Conservation (phyloP, 1,140 invertebrate species). For the Rhynchophorus ferrugineus region DNA sequence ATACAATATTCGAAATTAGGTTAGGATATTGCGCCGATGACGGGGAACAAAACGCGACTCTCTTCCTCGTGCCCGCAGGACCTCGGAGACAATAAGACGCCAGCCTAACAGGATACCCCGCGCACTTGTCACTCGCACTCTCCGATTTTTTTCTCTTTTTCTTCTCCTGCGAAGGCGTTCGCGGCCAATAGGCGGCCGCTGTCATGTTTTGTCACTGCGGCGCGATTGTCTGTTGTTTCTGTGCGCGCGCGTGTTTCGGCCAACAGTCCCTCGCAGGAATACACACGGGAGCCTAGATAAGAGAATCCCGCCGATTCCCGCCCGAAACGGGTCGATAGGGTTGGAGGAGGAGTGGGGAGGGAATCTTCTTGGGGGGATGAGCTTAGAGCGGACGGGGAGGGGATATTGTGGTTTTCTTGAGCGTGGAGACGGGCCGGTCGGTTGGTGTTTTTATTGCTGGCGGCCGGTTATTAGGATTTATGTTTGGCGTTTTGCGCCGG, state of each 20-base stretch:
- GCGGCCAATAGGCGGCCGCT: conserved; percentile 36
- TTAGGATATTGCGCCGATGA: no score
- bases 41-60: neutral
- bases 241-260: conserved; percentile 14
- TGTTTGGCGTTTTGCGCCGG: neutral
- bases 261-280: conserved; percentile 17
- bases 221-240: conserved; percentile 33
- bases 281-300: conserved; percentile 19
- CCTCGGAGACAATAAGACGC: conserved; percentile 30
- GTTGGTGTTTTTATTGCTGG: neutral
- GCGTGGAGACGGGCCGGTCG: neutral
- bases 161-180: conserved; percentile 22
- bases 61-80: conserved; percentile 10
- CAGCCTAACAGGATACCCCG: conserved; percentile 18
- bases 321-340: conserved; percentile 23
- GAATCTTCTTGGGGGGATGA: conserved; percentile 18
- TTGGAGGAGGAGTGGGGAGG: conserved; percentile 29
- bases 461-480: neutral
- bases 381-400: conserved; percentile 7
- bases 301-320: conserved; percentile 28
- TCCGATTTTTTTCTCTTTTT: conserved; percentile 22
- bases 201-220: conserved; percentile 41
- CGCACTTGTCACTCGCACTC: conserved; percentile 18
- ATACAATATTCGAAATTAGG: no score
- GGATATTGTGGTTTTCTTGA: conserved; percentile 9